Base-by-base conservation (phyloP, 2,113 vertebrate species). In the Callorhinus ursinus region DNA sequence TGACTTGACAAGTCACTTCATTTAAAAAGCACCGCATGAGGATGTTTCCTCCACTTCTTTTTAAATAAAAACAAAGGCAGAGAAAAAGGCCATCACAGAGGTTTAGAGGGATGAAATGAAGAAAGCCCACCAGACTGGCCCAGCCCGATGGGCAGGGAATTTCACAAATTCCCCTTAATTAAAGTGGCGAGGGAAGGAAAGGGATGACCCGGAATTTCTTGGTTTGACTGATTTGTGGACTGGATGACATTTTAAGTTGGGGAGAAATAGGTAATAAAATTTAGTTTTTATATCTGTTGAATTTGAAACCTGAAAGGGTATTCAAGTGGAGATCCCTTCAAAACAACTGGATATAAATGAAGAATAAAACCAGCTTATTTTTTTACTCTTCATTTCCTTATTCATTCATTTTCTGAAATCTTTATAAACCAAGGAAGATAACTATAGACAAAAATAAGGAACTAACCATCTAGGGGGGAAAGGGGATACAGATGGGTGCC, bases 1-100 rank as follows among this genome's bases (percentile, higher is more conserved):
- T 80, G 97, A 98, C 95, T 98, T 98, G 98, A 99, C 98, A 98
- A 99, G 98, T 98, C 98, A 99, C 98, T 99, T 98, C 98, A 98
- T 98, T 98, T 98, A 98, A 98, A 99, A 97, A 96, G 98, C 93
- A 85, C 96, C 93, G 84, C 90, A 63, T 90, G 98, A 82, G 94
- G 95, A 96, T 97, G 90, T 95, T 98, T 94, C 92, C 95, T 98
- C 87, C 90, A 90, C 76, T 85, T 93, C 81, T 95, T 98, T 97
- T 96, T 92, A 98, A 97, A 95, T 81, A 93, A 98, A 98, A 98
- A 97, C 94, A 97, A 97, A 95, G 59, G 71, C 46, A 90, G 61
- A 84, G 79, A 96, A 97, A 94, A 95, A 95, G 95, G 83, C 87
- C 89, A 90, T 69, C 49, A 19, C 39, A 12, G 92, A 82, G 95